Conservation (phyloP, 2,797 vertebrate species). For the Labroides dimidiatus region DNA sequence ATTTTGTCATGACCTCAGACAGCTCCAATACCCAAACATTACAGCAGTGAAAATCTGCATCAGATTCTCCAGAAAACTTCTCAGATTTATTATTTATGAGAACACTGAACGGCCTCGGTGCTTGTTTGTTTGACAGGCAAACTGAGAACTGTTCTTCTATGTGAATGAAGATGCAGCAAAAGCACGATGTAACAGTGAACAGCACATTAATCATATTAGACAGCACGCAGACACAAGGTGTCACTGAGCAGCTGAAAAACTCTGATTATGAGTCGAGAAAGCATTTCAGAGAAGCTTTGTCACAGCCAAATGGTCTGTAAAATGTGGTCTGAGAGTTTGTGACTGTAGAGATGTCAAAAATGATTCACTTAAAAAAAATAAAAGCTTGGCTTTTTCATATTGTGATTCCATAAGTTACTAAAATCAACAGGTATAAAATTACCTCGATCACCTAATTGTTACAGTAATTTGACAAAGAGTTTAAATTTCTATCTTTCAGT, state of each 20-base stretch:
- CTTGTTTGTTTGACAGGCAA: not conserved
- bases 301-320: conserved; percentile 26
- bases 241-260: not conserved
- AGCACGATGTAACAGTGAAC: not conserved
- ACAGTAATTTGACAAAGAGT: too few species aligned
- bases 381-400: not conserved
- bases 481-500: too few species aligned
- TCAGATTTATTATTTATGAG: conserved; percentile 9
- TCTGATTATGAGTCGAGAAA: conserved; percentile 17
- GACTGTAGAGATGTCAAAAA: conserved; percentile 1
- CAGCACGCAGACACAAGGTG: not conserved
- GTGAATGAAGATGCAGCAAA: not conserved
- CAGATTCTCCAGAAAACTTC: not conserved
- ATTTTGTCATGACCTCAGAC: conserved; percentile 22
- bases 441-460: too few species aligned
- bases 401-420: not conserved
- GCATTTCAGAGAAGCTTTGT: conserved; percentile 21
- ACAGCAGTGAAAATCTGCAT: conserved; percentile 7
- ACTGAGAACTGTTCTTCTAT: not conserved
- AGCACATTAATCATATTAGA: not conserved
- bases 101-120: not conserved
- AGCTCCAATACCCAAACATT: conserved; percentile 1
- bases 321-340: conserved; percentile 7
- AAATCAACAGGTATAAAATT: too few species aligned
- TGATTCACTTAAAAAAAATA: conserved; percentile 4